Conservation (phyloP, 2,113 vertebrate genomes). For the Ochotona princeps region DNA sequence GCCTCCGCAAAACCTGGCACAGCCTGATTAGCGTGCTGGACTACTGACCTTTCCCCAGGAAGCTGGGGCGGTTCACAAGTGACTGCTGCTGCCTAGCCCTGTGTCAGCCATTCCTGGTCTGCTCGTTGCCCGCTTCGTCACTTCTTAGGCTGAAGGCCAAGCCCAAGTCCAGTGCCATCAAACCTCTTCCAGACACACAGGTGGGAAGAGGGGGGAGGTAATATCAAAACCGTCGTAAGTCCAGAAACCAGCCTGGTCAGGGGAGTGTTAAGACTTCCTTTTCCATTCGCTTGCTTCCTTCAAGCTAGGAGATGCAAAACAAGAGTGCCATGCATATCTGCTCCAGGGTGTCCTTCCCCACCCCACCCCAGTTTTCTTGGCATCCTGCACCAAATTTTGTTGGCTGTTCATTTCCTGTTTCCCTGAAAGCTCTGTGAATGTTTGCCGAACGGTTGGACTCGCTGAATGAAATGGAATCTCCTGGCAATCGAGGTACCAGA, state of each 20-base stretch:
- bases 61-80: no score
- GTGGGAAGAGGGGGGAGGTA: background rate
- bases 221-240: background rate
- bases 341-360: background rate
- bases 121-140: no score
- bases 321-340: background rate
- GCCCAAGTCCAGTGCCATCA: background rate
- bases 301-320: background rate
- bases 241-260: background rate
- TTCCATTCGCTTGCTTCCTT: background rate
- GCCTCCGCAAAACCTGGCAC: background rate
- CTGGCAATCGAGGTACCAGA: background rate
- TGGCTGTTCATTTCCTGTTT: background rate
- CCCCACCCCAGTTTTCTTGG: background rate
- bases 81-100: no score
- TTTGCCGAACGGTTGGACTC: background rate
- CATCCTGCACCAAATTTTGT: background rate
- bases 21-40: background rate
- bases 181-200: background rate
- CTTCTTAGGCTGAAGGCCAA: background rate
- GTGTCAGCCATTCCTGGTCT: no score
- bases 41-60: background rate
- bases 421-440: background rate
- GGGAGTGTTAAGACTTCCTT: no score
- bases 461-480: constrained; percentile 5